Evolutionary conservation across 2,797 vertebrate genomes (phyloP).

Genomic region (Lagocephalus sceleratus): DNA sequence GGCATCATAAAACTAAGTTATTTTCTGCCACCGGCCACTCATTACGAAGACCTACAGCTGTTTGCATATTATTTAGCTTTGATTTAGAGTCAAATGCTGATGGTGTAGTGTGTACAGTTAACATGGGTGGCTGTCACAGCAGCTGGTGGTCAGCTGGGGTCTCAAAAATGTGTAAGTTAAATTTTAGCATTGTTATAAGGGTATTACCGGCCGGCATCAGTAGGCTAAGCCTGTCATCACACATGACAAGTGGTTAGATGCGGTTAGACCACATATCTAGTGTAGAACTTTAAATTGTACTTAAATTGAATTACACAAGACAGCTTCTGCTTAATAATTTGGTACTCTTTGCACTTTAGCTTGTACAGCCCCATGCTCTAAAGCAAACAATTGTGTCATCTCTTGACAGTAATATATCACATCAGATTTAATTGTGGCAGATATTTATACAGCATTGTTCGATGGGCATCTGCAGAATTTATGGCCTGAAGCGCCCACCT

Average conservation of each 20-base stretch:
- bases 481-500: conserved; percentile 20
- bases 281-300: not conserved
- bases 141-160: conserved; percentile 30
- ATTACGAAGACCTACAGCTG: not conserved
- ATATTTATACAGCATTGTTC: conserved; percentile 11
- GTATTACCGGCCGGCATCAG: conserved; percentile 47
- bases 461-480: conserved; percentile 20
- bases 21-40: not conserved
- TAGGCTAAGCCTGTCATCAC: conserved; percentile 27
- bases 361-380: too few species aligned
- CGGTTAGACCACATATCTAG: too few species aligned
- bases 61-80: conserved; percentile 9
- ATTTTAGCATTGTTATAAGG: conserved; percentile 15
- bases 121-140: conserved; percentile 25
- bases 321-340: not conserved
- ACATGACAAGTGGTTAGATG: conserved; percentile 9
- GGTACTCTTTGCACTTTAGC: not conserved
- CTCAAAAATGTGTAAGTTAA: conserved; percentile 17
- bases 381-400: not conserved
- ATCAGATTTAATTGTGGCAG: conserved; percentile 10
- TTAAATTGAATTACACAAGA: not conserved
- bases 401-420: conserved; percentile 2
- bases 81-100: conserved; percentile 6
- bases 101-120: conserved; percentile 17
- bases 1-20: conserved; percentile 1